phyloP scores from a whole-genome alignment of 2,888 invertebrate genomes.

The Pammene fasciana region DNA sequence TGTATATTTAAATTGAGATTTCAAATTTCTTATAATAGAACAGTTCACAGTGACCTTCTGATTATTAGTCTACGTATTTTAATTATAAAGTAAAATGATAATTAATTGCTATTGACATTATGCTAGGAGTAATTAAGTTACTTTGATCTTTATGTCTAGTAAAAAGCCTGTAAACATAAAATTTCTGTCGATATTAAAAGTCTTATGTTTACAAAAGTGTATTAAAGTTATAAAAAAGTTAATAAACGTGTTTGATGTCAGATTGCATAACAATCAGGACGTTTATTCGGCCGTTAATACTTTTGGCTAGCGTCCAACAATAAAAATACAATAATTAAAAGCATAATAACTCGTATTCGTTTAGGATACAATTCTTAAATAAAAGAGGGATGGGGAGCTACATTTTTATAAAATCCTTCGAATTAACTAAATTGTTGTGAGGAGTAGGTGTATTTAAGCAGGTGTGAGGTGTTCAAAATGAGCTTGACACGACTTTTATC shows the following conservation, averaged over 20 bases:
- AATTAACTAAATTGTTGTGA: no score
- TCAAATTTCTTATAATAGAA: neutral
- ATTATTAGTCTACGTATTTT: no score
- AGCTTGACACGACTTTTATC: no score
- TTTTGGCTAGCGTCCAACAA: constrained; percentile 24
- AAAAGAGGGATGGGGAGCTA: neutral
- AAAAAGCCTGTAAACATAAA: neutral
- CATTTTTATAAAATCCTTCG: neutral
- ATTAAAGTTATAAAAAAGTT: constrained; percentile 5
- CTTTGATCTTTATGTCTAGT: no score
- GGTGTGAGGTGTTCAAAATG: no score
- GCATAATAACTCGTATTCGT: neutral
- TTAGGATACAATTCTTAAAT: neutral
- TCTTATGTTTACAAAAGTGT: neutral
- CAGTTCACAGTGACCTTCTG: no score
- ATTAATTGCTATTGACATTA: constrained; percentile 7
- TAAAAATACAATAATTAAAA: constrained; percentile 17
- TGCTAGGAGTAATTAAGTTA: neutral
- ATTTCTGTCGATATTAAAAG: neutral
- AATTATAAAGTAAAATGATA: no score
- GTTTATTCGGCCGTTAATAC: constrained; percentile 27
- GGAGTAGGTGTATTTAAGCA: no score
- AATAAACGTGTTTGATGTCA: constrained; percentile 33
- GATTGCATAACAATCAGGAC: constrained; percentile 34
- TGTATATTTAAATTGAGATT: constrained; percentile 10